Evolutionary conservation across 2,113 vertebrate genomes (phyloP).

Genomic region (Chloropsis cyanopogon): DNA sequence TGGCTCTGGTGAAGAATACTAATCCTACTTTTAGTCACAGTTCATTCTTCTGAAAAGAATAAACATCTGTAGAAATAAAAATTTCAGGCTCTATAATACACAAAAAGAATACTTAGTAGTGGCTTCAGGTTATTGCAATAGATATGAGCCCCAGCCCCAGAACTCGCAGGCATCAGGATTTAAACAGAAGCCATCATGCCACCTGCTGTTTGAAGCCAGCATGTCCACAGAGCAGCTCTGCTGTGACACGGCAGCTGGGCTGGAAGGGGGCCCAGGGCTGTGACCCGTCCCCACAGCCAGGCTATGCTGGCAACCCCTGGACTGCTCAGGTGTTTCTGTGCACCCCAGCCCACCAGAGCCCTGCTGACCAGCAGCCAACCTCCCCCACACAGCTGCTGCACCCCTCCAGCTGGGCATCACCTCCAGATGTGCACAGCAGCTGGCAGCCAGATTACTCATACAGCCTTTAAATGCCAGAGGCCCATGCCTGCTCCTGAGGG

Average conservation of each 20-base stretch:
- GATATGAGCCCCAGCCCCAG: accelerated
- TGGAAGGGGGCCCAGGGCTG: neutral
- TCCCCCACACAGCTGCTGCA: neutral
- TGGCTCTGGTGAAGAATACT: neutral
- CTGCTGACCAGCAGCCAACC: neutral
- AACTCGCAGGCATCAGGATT: neutral
- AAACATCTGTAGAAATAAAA: neutral
- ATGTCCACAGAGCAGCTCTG: neutral
- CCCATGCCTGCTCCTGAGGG: accelerated
- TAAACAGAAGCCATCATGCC: neutral
- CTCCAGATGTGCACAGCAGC: neutral
- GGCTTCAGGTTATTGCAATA: neutral
- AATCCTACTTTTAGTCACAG: neutral
- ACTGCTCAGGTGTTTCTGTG: neutral
- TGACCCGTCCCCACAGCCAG: neutral
- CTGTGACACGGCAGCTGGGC: neutral
- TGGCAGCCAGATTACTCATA: accelerated
- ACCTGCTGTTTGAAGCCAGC: slow-evolving; percentile 34
- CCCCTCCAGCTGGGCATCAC: accelerated
- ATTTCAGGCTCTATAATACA: neutral
- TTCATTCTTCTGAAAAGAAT: neutral
- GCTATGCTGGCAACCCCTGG: neutral
- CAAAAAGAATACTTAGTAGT: neutral
- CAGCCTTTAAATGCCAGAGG: neutral
- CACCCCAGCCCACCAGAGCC: neutral